Conservation (phyloP, 2,888 invertebrate species). For the Drosophila paramelanica region DNA sequence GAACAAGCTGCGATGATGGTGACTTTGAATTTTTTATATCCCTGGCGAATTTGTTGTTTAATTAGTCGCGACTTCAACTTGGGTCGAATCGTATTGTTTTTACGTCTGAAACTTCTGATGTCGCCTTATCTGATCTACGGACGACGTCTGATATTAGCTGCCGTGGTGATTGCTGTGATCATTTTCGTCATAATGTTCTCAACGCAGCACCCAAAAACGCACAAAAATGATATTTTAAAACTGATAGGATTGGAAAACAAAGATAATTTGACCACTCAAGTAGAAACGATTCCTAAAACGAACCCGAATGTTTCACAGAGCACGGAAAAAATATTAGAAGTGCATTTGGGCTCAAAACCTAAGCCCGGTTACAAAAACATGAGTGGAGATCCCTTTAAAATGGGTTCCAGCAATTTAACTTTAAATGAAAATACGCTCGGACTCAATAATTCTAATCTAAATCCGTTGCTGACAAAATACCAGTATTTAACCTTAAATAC, state of each 20-base stretch:
- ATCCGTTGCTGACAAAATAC: neutral
- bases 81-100: neutral
- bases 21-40: neutral
- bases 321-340: neutral
- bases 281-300: no score
- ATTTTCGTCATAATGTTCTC: neutral
- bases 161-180: neutral
- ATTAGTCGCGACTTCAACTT: constrained; percentile 2
- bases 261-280: neutral
- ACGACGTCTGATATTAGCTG: neutral
- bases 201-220: neutral
- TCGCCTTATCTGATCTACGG: constrained; percentile 1
- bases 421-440: neutral
- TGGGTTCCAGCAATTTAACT: neutral
- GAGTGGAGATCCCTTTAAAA: neutral
- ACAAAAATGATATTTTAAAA: neutral
- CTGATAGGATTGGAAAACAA: neutral
- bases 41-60: neutral
- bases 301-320: no score
- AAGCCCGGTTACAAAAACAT: neutral
- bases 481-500: neutral
- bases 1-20: constrained; percentile 2
- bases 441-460: neutral
- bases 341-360: no score
- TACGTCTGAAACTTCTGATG: neutral